Evolutionary conservation across 2,113 vertebrate genomes (phyloP).

Genomic region (Felis chaus): DNA sequence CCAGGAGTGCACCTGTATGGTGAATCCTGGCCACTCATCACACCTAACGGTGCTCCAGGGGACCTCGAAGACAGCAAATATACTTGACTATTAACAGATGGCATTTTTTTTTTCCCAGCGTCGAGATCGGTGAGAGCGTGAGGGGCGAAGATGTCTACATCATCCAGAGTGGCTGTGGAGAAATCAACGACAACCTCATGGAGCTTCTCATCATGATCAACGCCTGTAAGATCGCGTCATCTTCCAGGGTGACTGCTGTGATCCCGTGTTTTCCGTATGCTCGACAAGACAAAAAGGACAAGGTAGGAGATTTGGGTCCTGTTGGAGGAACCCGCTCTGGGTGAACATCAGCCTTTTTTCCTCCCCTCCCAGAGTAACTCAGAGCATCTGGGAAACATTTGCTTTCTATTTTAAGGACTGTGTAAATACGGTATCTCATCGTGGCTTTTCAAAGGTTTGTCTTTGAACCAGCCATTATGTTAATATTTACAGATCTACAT

Average conservation of each 20-base stretch:
- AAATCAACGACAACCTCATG: slow-evolving; percentile 92
- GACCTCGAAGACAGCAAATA: background rate
- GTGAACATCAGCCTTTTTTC: background rate
- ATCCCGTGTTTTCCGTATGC: slow-evolving; percentile 91
- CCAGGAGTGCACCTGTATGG: background rate
- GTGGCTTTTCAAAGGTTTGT: background rate
- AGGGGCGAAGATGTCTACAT: slow-evolving; percentile 91
- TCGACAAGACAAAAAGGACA: slow-evolving; percentile 91
- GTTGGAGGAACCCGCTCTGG: background rate
- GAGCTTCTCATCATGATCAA: slow-evolving; percentile 93
- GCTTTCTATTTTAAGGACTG: background rate
- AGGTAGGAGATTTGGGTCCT: slow-evolving; percentile 81
- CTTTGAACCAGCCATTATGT: background rate
- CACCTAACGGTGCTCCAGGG: background rate
- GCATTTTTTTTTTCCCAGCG: slow-evolving; percentile 77
- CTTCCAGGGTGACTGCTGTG: slow-evolving; percentile 89
- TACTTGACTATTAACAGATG: background rate
- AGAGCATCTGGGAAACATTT: background rate
- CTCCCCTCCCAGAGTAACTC: background rate
- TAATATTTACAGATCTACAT: background rate
- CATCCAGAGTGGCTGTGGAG: slow-evolving; percentile 90
- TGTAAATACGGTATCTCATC: background rate
- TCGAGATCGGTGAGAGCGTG: slow-evolving; percentile 91
- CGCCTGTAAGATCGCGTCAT: slow-evolving; percentile 90
- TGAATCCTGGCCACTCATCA: background rate